Conservation (phyloP, 2,113 vertebrate species). For the Gambusia holbrooki region DNA sequence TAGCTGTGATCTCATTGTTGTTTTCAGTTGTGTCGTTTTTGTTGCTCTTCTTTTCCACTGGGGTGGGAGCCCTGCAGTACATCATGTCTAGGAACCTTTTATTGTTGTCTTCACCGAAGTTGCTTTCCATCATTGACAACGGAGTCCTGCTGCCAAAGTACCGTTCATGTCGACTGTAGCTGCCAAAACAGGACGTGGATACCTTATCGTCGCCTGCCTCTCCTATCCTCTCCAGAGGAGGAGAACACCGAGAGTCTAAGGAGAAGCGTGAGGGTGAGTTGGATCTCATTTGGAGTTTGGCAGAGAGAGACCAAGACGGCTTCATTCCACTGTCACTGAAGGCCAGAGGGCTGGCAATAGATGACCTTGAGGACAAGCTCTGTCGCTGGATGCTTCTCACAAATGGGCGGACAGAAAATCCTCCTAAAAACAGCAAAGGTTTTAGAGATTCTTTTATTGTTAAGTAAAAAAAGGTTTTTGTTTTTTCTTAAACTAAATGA, state of each 20-base stretch:
- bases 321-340: conserved; percentile 88
- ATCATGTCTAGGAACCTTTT: conserved; percentile 79
- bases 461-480: too few relatives aligned
- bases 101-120: conserved; percentile 77
- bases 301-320: conserved; percentile 92
- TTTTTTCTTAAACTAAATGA: not conserved
- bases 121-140: conserved; percentile 90
- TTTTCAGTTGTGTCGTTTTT: conserved; percentile 87
- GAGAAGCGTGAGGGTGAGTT: conserved; percentile 93
- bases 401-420: conserved; percentile 95
- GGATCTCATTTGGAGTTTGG: conserved; percentile 94
- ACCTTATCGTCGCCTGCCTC: conserved; percentile 91
- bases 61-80: conserved; percentile 78
- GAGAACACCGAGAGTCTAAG: conserved; percentile 92
- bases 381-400: conserved; percentile 96
- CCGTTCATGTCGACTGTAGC: conserved; percentile 84
- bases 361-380: conserved; percentile 91
- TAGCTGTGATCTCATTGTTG: conserved; percentile 91
- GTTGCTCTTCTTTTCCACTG: conserved; percentile 77
- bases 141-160: conserved; percentile 86
- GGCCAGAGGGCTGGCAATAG: conserved; percentile 92
- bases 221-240: conserved; percentile 91
- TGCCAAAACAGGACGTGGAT: conserved; percentile 91
- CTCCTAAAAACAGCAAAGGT: conserved; percentile 77
- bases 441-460: not conserved